phyloP scores from a whole-genome alignment of 2,888 invertebrate species.

The Latrodectus hesperus region DNA sequence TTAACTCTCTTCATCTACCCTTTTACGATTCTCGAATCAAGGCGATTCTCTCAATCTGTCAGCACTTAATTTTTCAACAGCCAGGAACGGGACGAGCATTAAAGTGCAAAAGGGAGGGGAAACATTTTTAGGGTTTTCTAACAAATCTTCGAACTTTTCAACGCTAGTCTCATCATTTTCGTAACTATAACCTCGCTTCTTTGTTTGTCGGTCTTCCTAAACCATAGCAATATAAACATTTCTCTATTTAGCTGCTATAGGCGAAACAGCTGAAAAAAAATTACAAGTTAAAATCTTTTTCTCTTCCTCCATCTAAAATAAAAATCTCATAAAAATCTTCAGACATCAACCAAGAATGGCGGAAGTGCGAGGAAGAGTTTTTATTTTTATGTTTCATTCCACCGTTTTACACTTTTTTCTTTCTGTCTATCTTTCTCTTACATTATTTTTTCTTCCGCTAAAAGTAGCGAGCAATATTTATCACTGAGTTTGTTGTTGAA shows the following conservation, averaged over 20 bases:
- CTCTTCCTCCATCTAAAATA: slow-evolving; percentile 33
- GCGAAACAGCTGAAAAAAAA: slow-evolving; percentile 1
- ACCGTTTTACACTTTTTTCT: slow-evolving; percentile 9
- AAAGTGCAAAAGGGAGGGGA: slow-evolving; percentile 13
- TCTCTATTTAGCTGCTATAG: slow-evolving; percentile 46
- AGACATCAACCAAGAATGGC: slow-evolving; percentile 38
- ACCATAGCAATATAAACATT: slow-evolving; percentile 56
- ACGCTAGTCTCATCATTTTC: slow-evolving; percentile 55
- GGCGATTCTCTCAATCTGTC: slow-evolving; percentile 51
- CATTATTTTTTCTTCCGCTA: slow-evolving; percentile 5
- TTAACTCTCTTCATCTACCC: slow-evolving; percentile 6
- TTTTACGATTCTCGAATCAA: slow-evolving; percentile 33
- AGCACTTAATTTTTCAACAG: slow-evolving; percentile 66
- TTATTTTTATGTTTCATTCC: not conserved
- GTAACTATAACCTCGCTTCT: slow-evolving; percentile 42
- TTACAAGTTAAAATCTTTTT: slow-evolving; percentile 21
- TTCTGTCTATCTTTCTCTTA: slow-evolving; percentile 23
- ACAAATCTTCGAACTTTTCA: slow-evolving; percentile 63
- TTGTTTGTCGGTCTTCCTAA: slow-evolving; percentile 59
- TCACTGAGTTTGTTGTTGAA: slow-evolving; percentile 48
- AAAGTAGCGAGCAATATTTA: slow-evolving; percentile 38
- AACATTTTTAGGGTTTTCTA: slow-evolving; percentile 63
- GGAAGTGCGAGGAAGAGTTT: slow-evolving; percentile 48
- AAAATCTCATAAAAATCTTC: slow-evolving; percentile 51
- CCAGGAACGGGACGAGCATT: slow-evolving; percentile 14